These are phyloP conservation scores for Lasiommata megera DNA, from an alignment of 2,888 invertebrate genomes.

Conservation along the genomic window DNA sequence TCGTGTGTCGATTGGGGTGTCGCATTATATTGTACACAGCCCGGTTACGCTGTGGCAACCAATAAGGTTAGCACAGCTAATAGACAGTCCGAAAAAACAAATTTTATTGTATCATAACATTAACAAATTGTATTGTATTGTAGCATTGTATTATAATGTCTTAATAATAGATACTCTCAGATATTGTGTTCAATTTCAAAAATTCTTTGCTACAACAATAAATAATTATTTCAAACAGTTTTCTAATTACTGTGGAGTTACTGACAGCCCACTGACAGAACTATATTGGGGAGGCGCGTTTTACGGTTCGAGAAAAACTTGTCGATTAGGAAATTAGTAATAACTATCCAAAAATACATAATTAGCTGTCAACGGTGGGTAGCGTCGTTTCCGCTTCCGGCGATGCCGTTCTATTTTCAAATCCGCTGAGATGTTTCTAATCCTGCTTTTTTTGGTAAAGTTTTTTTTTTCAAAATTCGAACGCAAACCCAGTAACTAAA, in stretches of 20 bases:
- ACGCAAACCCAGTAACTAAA: background rate
- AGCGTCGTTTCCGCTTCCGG: constrained; percentile 75
- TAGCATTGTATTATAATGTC: too few relatives aligned
- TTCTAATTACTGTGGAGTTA: background rate
- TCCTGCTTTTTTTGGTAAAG: constrained; percentile 32
- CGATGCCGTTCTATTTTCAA: constrained; percentile 73
- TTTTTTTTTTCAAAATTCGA: constrained; percentile 29
- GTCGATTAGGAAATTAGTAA: constrained; percentile 69
- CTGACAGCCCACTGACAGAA: constrained; percentile 7
- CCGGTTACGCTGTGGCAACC: too few relatives aligned
- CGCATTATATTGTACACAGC: too few relatives aligned
- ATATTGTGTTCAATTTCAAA: too few relatives aligned
- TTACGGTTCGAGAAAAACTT: constrained; percentile 56
- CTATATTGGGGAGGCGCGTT: constrained; percentile 30
- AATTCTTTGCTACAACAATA: too few relatives aligned
- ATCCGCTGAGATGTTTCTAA: constrained; percentile 55
- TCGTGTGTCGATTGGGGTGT: too few relatives aligned
- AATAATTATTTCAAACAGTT: too few relatives aligned
- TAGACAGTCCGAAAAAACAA: too few relatives aligned
- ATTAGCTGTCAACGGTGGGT: constrained; percentile 77
- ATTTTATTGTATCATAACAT: too few relatives aligned
- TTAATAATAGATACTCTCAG: too few relatives aligned
- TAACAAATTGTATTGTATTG: too few relatives aligned
- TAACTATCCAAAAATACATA: constrained; percentile 59
- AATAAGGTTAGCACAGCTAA: too few relatives aligned